Base-by-base conservation (phyloP, 2,113 vertebrate species). In the Prionailurus bengalensis region DNA sequence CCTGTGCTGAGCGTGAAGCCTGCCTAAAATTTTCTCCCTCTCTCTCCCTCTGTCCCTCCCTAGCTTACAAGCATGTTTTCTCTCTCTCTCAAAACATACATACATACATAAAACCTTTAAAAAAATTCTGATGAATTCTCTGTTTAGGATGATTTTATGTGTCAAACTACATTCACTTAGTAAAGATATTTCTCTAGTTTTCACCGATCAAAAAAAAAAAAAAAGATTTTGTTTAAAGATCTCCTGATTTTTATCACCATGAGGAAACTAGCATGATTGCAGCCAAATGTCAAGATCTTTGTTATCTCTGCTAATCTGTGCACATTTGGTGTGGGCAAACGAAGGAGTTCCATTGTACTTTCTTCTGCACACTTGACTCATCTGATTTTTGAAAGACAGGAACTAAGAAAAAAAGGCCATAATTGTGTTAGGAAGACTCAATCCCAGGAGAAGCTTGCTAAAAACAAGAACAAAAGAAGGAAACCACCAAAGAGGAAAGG, bases 111-210 rank as follows among this genome's bases (percentile, higher is more conserved):
- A 17, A 45, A 74, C 15, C 15, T 10, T 11, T 25, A 5, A 39
- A 82, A 66, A 29, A 58, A 58, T 36, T 48, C 11, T 78, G 42
- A 89, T 85, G 27, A 92, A 68, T 15, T 9, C 5, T 80, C 74
- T 92, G n/a, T 48, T 48, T 73, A 53, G 66, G 33, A 76, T 93
- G 73, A 90, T 86, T 96, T 85, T 63, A 39, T n/a, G 39, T 25
- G 63, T 58, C n/a, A 90, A 70, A 80, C 13, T 94, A 89, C 2
- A 53, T 27, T 61, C 36, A 88, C 16, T 94, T 76, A 86, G 48
- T 74, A 74, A 84, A 58, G n/a, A 76, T 66, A 81, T 95, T 92
- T 73, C 66, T 86, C n/a, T 19, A 89, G 36, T 71, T 94, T 92
- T 84, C 87, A 94, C 15, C 78, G 53, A 15, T 76, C 53, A 55